A percentile compares a stretch with the other conserved stretches of the same genome.
These are phyloP conservation scores for Melitaea cinxia DNA, from an alignment of 1,140 invertebrate genomes.

Conservation along the genomic window DNA sequence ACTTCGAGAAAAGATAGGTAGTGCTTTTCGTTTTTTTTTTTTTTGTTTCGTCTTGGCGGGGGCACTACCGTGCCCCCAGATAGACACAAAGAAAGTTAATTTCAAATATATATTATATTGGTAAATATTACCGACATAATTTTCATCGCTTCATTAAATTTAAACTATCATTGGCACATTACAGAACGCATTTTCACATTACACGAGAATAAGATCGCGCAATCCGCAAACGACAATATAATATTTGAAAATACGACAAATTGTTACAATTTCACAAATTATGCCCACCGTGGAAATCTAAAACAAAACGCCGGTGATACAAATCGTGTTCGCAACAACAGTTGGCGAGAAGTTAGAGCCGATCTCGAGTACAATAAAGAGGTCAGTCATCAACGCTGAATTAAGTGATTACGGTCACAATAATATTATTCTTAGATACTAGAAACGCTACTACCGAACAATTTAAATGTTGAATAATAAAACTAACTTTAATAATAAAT, in stretches of 20 bases:
- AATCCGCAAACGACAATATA: slow-evolving; percentile 29
- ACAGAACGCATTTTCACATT: slow-evolving; percentile 26
- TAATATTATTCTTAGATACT: not conserved
- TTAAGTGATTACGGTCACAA: not conserved
- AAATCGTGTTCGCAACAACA: slow-evolving; percentile 1
- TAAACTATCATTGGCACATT: slow-evolving; percentile 23
- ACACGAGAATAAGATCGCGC: slow-evolving; percentile 25
- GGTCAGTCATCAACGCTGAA: slow-evolving; percentile 3
- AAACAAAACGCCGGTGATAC: slow-evolving; percentile 14
- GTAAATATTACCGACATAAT: not conserved
- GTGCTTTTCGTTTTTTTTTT: too few species aligned
- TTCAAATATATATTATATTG: not conserved
- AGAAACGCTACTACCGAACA: not conserved
- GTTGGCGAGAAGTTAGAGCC: not conserved
- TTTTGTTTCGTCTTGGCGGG: too few species aligned
- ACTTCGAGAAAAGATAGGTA: too few species aligned
- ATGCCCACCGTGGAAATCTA: slow-evolving; percentile 14
- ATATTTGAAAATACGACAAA: slow-evolving; percentile 33
- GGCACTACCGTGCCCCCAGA: too few species aligned
- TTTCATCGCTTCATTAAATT: slow-evolving; percentile 5
- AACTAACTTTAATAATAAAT: too few species aligned
- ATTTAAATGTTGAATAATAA: too few species aligned
- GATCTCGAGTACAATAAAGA: slow-evolving; percentile 20
- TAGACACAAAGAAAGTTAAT: not conserved
- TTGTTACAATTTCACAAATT: slow-evolving; percentile 21